Conservation (phyloP, 2,113 vertebrate genomes). For the Periophthalmus modestus region DNA sequence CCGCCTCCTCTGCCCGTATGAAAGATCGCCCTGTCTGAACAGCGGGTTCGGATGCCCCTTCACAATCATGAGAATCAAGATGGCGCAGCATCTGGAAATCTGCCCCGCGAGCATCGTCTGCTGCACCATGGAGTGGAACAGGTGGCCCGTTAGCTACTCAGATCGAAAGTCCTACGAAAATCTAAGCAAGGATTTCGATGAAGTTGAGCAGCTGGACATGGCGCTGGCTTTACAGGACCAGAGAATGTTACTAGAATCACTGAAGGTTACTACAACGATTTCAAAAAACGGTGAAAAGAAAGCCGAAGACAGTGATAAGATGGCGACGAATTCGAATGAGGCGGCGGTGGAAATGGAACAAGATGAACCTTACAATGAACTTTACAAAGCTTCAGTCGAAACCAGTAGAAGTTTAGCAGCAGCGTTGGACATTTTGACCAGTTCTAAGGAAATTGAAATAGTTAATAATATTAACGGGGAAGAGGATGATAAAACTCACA, state of each 20-base stretch:
- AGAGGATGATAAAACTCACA: conserved; percentile 67
- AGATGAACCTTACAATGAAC: conserved; percentile 86
- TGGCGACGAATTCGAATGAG: conserved; percentile 73
- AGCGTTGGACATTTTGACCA: conserved; percentile 91
- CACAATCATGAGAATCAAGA: conserved; percentile 85
- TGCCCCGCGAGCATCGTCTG: conserved; percentile 98
- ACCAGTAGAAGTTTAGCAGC: conserved; percentile 89
- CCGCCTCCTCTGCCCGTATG: conserved; percentile 90
- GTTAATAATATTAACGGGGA: conserved; percentile 78
- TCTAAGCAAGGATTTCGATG: conserved; percentile 93
- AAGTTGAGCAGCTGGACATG: conserved; percentile 97
- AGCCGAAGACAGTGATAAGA: conserved; percentile 78
- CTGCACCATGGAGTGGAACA: conserved; percentile 99
- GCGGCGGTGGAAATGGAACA: conserved; percentile 83
- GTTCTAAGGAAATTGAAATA: conserved; percentile 85
- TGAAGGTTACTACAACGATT: conserved; percentile 92
- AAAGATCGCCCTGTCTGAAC: conserved; percentile 94
- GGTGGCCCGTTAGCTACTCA: conserved; percentile 97
- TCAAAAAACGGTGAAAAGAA: conserved; percentile 84
- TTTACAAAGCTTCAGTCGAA: conserved; percentile 89
- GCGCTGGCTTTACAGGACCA: conserved; percentile 98
- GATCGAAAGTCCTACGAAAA: conserved; percentile 96
- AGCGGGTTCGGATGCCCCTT: conserved; percentile 94
- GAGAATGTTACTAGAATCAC: conserved; percentile 94
- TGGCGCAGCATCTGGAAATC: conserved; percentile 89